Evolutionary conservation across 1,140 invertebrate species (phyloP).

Genomic region (Neodiprion pinetum): DNA sequence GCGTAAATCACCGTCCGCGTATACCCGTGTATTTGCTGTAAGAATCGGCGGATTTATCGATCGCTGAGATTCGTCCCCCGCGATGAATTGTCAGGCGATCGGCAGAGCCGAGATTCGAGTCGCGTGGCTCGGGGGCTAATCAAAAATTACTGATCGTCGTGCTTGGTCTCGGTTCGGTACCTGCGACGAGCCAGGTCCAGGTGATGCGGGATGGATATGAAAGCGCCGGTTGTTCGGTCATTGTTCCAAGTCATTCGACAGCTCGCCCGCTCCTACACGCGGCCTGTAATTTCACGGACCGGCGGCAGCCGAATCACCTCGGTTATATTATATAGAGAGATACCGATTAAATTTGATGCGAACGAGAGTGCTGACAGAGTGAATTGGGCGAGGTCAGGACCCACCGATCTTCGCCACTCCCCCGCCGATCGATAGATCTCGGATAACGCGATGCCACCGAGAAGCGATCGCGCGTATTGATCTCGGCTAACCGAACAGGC

Average conservation of each 20-base stretch:
- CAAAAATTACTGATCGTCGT: background rate
- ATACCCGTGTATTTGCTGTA: no score
- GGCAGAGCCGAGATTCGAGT: no score
- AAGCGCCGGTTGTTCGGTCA: background rate
- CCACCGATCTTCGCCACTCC: background rate
- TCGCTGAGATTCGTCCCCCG: no score
- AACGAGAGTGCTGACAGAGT: slow-evolving; percentile 6
- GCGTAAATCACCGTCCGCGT: background rate
- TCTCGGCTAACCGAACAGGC: no score
- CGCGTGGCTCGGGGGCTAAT: background rate
- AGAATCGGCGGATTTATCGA: no score
- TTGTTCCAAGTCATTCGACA: background rate
- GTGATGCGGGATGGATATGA: no score
- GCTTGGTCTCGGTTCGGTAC: no score
- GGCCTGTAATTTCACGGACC: background rate
- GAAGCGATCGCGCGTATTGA: background rate
- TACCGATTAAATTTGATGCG: slow-evolving; percentile 1
- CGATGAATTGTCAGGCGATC: no score
- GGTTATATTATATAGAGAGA: background rate
- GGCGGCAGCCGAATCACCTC: background rate
- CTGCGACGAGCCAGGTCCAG: no score
- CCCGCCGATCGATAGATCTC: background rate
- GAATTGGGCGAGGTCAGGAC: background rate
- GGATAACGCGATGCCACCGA: slow-evolving; percentile 1
- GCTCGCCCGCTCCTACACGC: background rate